Evolutionary conservation across 1,140 invertebrate genomes (phyloP), one percentile per base, ranked within the genome.

Genomic region (Pseudoatta argentina): DNA sequence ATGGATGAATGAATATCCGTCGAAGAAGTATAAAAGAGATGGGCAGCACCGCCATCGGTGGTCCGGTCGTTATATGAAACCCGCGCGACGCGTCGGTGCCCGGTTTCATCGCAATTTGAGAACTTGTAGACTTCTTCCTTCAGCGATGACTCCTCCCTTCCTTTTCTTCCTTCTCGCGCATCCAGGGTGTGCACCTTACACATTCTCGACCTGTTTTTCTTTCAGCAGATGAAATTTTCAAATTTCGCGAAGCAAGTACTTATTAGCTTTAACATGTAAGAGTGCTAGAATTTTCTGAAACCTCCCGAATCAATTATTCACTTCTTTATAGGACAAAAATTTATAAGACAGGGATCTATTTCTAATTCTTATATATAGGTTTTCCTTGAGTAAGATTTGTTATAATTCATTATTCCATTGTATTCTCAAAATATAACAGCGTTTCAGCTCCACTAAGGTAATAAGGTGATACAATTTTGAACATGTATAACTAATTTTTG

Each of bases 81-180:
- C 93, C 86, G 86, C 85, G 82, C 88, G 90, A 92, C 90, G 87
- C 91, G 67, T 86, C 66, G 95, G 95, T 95, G 95, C 94, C 92
- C 72, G 93, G 93, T 95, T 95, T 94, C 95, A 93, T 93, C 89
- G 94, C 94, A 95, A 95, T 95, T 95, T 93, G 95, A 95, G 94
- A 95, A 91, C 91, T 90, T 93, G 91, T 93, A 92, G 91, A 88
- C 89, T 92, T 89, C 89, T 89, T 88, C 72, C 78, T 83, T 88
- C 90, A 78, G 83, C 86, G 71, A 90, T 88, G 88, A 90, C 89
- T 87, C 88, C 69, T 88, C 79, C 71, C 69, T 69, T 87, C 85
- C 61, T 66, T 76, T 61, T 59, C 63, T 71, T 53, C 34, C 79
- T 83, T 61, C 18, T 30, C 53, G 18, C 51, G 14, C 66, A 21